A percentile compares a stretch with the other conserved stretches of the same genome.
These are phyloP conservation scores for Hippocampus guttulatus DNA, from an alignment of 2,113 vertebrate species.

Conservation along the genomic window DNA sequence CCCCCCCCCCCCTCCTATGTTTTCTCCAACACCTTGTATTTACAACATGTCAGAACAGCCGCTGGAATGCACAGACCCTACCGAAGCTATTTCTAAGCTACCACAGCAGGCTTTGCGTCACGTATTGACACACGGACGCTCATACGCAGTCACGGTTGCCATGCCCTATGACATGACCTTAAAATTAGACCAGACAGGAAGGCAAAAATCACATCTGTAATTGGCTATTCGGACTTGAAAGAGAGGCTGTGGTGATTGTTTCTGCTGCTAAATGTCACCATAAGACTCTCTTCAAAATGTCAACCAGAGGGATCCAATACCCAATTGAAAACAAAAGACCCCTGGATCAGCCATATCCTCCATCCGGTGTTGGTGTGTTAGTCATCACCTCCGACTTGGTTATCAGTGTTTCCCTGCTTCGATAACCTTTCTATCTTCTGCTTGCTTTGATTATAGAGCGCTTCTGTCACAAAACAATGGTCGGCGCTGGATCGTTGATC, in stretches of 20 bases:
- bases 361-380: conserved; percentile 36
- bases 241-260: conserved; percentile 43
- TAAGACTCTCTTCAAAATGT: conserved; percentile 57
- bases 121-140: conserved; percentile 8
- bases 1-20: conserved; percentile 49
- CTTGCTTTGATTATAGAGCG: conserved; percentile 47
- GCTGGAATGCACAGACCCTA: conserved; percentile 84
- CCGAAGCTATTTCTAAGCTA: conserved; percentile 47
- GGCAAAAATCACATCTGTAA: conserved; percentile 36
- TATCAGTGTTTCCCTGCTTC: conserved; percentile 22
- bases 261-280: conserved; percentile 61
- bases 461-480: conserved; percentile 58
- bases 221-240: conserved; percentile 40
- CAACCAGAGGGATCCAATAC: conserved; percentile 58
- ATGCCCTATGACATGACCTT: conserved; percentile 32
- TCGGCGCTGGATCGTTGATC: conserved; percentile 22
- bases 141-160: conserved; percentile 11
- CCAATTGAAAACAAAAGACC: conserved; percentile 48
- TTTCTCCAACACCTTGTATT: conserved; percentile 70
- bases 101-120: conserved; percentile 16
- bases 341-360: conserved; percentile 17
- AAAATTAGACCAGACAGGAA: conserved; percentile 24
- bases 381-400: conserved; percentile 39
- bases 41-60: conserved; percentile 89
- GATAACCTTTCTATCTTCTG: conserved; percentile 30